Base-by-base conservation (phyloP, 30 jellyfish, hydroid and myxozoan genomes). In the Phacellophora camtschatica region DNA sequence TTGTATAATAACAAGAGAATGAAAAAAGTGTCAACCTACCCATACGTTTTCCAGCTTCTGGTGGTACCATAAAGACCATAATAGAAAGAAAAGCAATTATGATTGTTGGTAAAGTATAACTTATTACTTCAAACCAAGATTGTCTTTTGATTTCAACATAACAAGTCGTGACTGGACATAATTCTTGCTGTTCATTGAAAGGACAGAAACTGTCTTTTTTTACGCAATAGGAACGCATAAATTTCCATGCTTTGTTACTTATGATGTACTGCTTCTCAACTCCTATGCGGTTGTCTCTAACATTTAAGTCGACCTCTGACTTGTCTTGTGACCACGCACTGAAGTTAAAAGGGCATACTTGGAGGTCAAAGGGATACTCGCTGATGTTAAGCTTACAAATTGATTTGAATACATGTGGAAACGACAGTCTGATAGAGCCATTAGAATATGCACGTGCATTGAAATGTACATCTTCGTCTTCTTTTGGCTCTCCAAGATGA, bases 31-130 rank as follows among this genome's bases (percentile, higher is more conserved):
- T 20, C 43, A 23, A 62, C 87, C 32, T 61, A 87, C 96, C 96
- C 96, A 87, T 87, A 48, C 96, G 48, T 53, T 87, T 87, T 10
- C 96, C 96, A 39, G 87, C 96, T 70, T 87, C 96, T 22, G 96
- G 96, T 33, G 96, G 96, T 42, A 87, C 96, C 86, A 87, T 49
- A 58, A 87, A 87, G 5, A 87, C 92, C 88, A 87, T 61, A 23
- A 76, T 23, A 11, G 96, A 87, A 53, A 87, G 73, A 18, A 50
- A 59, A 22, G 96, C 92, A n/a, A 87, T 77, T 22, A 87, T 43
- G 10, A 87, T 61, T 0, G 96, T 68, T 31, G 96, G 96, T 54
- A 87, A 57, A 2, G 96, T 87, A 61, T 87, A 87, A 35, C 87
- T 72, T 7, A 87, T 69, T 5, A 87, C 75, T 67, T 87, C 96